Base-by-base conservation (phyloP, 2,888 invertebrate genomes). In the Drosophila infuscata region DNA sequence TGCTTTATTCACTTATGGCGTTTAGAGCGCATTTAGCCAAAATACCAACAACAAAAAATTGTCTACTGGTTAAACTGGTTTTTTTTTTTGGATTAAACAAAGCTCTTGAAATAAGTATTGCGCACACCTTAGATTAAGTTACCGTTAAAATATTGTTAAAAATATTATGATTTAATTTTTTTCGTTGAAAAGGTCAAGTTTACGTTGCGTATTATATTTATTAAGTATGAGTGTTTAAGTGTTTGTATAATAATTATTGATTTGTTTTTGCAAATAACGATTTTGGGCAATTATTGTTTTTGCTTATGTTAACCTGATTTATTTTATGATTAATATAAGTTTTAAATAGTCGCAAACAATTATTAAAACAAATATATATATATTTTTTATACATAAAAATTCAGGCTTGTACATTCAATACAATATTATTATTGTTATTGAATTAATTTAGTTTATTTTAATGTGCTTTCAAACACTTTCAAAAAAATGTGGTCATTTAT, bases 101-200 rank as follows among this genome's bases (percentile, higher is more conserved):
- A 62, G 69, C 61, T 56, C 48, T 61, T 71, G 11, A 60, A 53
- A 35, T 35, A 58, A 15, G 4, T 61, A 60, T 81, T 76, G 66
- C 65, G 20, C 57, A 57, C 53, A 71, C 52, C 41, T 59, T 57
- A 64, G 61, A 73, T 79, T 70, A 41, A 57, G 35, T 64, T 76
- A 85, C 85, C 86, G 88, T 88, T 85, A 80, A 80, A 74, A 76
- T 68, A 35, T 72, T 76, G 79, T 84, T 84, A 76, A 82, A 70
- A 72, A 70, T 74, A 67, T 54, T 80, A 56, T 60, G 65, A 66
- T 79, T 74, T 75, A 36, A 61, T 78, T 71, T 59, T 12, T 49
- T 48, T 20, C 41, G 36, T 41, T 11, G 32, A 49, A 69, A 72
- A 76, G 80, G 75, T 84, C 85, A 87, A 83, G 83, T 84, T 53